Base-by-base conservation (phyloP, 2,888 invertebrate species). In the Leptopilina syphax region DNA sequence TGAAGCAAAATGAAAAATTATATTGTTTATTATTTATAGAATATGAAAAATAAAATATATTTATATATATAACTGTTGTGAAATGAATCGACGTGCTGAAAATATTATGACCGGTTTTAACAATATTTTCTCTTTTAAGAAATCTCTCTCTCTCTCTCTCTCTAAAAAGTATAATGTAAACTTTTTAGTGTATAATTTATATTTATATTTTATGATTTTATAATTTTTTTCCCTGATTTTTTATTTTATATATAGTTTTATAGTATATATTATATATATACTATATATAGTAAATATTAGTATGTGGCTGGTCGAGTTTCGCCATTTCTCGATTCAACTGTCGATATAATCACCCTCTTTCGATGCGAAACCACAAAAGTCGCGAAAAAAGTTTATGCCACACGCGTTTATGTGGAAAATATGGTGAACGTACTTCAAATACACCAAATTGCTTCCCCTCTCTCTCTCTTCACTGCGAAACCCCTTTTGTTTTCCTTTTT, bases 61-160 rank as follows among this genome's bases (percentile, higher is more conserved):
- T 34, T 34, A 34, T 3, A 34, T 34, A 34, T 34, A 18, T 18
- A 34, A 34, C 34, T 34, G 34, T 34, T 34, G 3, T 34, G 34
- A 34, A 34, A 34, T 34, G 3, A 34, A 34, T 34, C 34, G 34
- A 34, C 34, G 41, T 27, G 34, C 10, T 5, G n/a, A 57, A 57
- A 73, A 50, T 47, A 47, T 70, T 70, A 70, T 73, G 73, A 73
- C 73, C 34, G 73, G n/a, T 57, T 57, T 57, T 73, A 73, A 73
- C 57, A 73, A 73, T 73, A 73, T 73, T 73, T 73, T 73, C 73
- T n/a, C n/a, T 18, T 18, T 18, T 18, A 18, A 18, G 18, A 18
- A 18, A 18, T 18, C 18, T 18, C 18, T 18, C 18, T 18, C 18
- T 18, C 18, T 18, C 18, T 18, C 18, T 18, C 18, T 18, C 18